Percentiles rank a stretch among this genome's conserved stretches.
Conservation (phyloP, 2,797 vertebrate species). For the Lophotriccus pileatus region DNA sequence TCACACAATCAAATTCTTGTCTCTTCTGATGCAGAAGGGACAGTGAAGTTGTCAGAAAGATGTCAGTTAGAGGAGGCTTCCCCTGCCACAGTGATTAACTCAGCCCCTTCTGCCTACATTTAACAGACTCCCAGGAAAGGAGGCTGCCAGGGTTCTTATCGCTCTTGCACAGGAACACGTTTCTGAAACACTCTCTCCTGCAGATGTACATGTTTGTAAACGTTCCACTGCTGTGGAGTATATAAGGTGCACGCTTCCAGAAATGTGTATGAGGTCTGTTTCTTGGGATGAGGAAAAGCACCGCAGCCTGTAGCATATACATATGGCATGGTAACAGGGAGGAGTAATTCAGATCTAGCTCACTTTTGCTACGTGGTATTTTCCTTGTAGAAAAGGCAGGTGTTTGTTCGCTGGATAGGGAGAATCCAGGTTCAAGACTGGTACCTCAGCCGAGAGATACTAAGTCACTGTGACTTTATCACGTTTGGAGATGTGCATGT, state of each 20-base stretch:
- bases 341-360: neutral
- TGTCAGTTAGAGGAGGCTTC: neutral
- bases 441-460: neutral
- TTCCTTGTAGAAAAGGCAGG: neutral
- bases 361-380: neutral
- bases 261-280: neutral
- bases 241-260: neutral
- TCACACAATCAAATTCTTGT: neutral
- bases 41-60: neutral
- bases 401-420: neutral
- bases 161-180: neutral
- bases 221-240: neutral
- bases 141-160: neutral
- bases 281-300: neutral
- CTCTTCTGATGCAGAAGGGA: neutral
- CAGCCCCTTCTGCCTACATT: neutral
- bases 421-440: neutral
- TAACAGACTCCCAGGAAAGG: neutral
- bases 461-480: neutral
- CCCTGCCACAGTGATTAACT: conserved; percentile 1
- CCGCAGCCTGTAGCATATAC: neutral
- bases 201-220: neutral
- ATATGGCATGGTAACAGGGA: accelerated
- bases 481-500: neutral
- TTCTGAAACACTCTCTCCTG: neutral